A percentile compares a stretch with the other conserved stretches of the same genome.
Evolutionary conservation across 2,797 vertebrate genomes (phyloP).

Genomic region (Moxostoma hubbsi): DNA sequence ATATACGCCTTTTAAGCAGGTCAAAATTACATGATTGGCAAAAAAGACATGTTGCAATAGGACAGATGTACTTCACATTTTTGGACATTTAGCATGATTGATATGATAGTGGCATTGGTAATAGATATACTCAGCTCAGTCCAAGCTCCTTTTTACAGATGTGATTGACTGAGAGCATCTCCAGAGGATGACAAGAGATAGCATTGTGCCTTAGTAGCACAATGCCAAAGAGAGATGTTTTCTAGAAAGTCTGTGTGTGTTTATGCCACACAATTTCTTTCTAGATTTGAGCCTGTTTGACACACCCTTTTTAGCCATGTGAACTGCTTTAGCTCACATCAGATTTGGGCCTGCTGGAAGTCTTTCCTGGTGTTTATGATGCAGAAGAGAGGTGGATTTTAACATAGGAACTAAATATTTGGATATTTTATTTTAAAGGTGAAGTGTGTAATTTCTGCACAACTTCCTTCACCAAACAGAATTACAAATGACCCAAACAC

Average conservation of each 20-base stretch:
- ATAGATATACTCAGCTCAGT: not conserved
- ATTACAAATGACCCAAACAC: too few relatives aligned
- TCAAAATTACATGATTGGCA: not conserved
- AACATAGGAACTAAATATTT: not conserved
- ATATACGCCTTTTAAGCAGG: not conserved
- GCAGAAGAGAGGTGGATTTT: not conserved
- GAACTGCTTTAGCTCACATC: conserved; percentile 14
- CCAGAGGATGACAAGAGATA: conserved; percentile 19
- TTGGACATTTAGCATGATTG: conserved; percentile 14
- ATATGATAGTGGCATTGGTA: conserved; percentile 10
- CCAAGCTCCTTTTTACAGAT: not conserved
- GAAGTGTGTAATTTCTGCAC: not conserved
- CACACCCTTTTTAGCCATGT: not conserved
- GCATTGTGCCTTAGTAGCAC: not conserved
- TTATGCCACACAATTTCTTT: conserved; percentile 10
- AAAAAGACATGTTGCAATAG: conserved; percentile 9
- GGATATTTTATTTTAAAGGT: not conserved
- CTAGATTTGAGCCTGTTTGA: not conserved
- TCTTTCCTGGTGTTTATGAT: not conserved
- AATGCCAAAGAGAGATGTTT: conserved; percentile 15
- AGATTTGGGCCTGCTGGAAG: conserved; percentile 29
- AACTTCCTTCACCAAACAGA: too few relatives aligned
- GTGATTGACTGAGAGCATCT: not conserved
- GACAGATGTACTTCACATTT: conserved; percentile 32
- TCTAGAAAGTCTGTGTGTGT: conserved; percentile 24